phyloP scores from a whole-genome alignment of 2,888 invertebrate species.

The Crocallis elinguaria region DNA sequence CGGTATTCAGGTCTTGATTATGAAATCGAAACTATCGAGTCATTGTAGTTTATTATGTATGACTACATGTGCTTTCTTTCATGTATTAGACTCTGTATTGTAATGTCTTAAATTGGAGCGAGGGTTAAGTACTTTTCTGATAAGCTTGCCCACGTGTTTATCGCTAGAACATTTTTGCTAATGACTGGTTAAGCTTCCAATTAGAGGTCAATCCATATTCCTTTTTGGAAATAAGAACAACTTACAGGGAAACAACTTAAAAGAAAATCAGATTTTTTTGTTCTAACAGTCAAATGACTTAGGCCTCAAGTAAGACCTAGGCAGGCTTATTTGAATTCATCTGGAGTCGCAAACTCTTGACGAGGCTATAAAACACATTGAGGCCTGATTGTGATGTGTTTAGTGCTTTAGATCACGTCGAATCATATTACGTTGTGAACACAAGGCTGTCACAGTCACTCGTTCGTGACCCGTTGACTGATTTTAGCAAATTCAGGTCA shows the following conservation, averaged over 20 bases:
- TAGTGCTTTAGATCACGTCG: constrained; percentile 62
- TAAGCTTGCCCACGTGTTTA: no score
- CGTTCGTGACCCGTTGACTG: constrained; percentile 82
- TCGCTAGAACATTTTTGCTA: no score
- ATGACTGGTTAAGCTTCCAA: no score
- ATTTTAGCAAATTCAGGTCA: constrained; percentile 78
- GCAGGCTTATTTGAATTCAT: constrained; percentile 27
- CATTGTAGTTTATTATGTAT: constrained; percentile 56
- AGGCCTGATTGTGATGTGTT: constrained; percentile 48
- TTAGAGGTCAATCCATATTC: no score
- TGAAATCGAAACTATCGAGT: constrained; percentile 77
- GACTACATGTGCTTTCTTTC: constrained; percentile 47
- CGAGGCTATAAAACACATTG: constrained; percentile 26
- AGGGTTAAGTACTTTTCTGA: no score
- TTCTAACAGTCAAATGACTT: constrained; percentile 2
- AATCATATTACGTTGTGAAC: constrained; percentile 62
- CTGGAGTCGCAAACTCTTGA: constrained; percentile 24
- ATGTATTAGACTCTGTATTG: no score
- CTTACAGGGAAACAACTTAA: background rate
- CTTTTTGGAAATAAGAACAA: no score
- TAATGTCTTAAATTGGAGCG: no score
- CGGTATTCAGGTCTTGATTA: constrained; percentile 77
- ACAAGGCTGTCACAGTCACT: constrained; percentile 80
- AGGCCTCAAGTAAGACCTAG: constrained; percentile 8
- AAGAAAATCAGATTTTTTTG: background rate